Conservation (phyloP, 2,888 invertebrate genomes). For the Phalera bucephala region DNA sequence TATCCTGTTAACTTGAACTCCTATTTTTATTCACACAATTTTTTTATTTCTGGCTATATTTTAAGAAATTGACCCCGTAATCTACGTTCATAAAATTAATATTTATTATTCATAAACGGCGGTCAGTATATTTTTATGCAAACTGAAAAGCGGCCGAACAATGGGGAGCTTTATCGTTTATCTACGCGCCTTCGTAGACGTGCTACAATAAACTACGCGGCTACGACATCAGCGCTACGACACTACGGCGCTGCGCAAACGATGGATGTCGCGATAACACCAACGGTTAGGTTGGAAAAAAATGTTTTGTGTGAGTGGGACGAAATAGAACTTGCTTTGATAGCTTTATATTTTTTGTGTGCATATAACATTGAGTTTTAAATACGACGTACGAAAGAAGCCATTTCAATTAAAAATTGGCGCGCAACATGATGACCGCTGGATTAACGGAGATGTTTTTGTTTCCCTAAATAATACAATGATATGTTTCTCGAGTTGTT, state of each 20-base stretch:
- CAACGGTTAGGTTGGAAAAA: not conserved
- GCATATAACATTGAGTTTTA: too few species aligned
- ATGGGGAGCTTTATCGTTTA: conserved; percentile 8
- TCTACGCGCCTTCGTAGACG: conserved; percentile 15
- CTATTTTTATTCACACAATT: too few species aligned
- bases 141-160: not conserved
- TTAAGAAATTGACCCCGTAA: too few species aligned
- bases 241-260: conserved; percentile 23
- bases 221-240: conserved; percentile 27
- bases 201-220: conserved; percentile 34
- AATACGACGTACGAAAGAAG: too few species aligned
- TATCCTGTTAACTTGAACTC: too few species aligned
- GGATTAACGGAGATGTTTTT: too few species aligned
- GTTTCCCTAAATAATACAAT: too few species aligned
- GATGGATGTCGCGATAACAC: conserved; percentile 14
- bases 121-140: not conserved
- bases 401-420: too few species aligned
- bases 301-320: not conserved
- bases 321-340: not conserved
- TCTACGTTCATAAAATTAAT: too few species aligned
- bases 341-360: not conserved
- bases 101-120: not conserved
- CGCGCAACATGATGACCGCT: too few species aligned
- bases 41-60: too few species aligned
- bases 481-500: too few species aligned